Percentiles rank a stretch among this genome's conserved stretches.
These are phyloP conservation scores for Clarias fuscus DNA, from an alignment of 2,797 vertebrate species.

Conservation along the genomic window DNA sequence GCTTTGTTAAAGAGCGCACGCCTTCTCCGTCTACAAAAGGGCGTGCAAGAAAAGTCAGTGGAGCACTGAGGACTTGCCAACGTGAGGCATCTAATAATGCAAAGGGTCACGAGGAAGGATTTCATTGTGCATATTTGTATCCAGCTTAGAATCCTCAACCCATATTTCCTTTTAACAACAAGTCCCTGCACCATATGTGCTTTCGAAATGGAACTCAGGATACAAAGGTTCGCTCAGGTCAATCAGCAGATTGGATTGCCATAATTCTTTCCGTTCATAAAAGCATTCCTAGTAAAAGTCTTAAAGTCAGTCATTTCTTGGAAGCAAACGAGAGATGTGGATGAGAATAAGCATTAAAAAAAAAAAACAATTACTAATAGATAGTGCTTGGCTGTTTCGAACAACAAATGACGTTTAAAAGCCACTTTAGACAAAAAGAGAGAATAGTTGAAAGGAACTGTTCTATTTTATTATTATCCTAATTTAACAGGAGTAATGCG, in stretches of 20 bases:
- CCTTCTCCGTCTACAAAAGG: constrained; percentile 17
- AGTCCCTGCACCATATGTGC: neutral
- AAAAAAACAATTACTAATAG: neutral
- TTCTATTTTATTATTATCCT: constrained; percentile 43
- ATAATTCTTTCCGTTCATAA: constrained; percentile 51
- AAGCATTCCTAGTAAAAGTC: constrained; percentile 49
- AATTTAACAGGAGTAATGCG: neutral
- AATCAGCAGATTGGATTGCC: constrained; percentile 54
- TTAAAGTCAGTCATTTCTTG: constrained; percentile 49
- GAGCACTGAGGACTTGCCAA: constrained; percentile 42
- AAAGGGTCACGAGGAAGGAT: constrained; percentile 1
- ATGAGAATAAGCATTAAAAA: constrained; percentile 6
- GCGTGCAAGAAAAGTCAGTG: constrained; percentile 29
- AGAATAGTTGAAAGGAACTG: neutral
- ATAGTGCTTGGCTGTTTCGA: constrained; percentile 20
- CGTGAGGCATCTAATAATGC: neutral
- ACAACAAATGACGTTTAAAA: constrained; percentile 39
- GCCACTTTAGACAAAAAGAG: neutral
- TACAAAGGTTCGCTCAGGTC: constrained; percentile 45
- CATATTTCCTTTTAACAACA: constrained; percentile 9
- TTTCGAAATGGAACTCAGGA: neutral
- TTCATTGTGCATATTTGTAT: constrained; percentile 1
- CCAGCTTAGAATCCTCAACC: neutral
- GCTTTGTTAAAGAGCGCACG: constrained; percentile 36
- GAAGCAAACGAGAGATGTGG: constrained; percentile 43